Percentiles rank a stretch among this genome's conserved stretches.
These are phyloP conservation scores for Spodoptera litura DNA, from an alignment of 1,140 invertebrate species.

Conservation along the genomic window DNA sequence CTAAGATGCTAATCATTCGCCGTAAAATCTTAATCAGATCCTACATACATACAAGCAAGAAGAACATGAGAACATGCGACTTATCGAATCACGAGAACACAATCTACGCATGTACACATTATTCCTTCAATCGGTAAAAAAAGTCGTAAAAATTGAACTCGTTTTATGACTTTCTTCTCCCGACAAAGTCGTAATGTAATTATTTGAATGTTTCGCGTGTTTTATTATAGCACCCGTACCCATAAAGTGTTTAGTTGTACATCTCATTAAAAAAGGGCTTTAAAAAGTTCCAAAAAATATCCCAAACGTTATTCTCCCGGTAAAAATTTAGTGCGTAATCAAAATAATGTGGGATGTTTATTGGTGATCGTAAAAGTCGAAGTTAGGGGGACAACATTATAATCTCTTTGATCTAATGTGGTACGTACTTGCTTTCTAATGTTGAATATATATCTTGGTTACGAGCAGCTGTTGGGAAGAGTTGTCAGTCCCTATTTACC, in stretches of 20 bases:
- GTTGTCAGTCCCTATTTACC: too few relatives aligned
- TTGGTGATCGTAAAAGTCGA: neutral
- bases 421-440: constrained; percentile 13
- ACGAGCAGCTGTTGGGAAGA: too few relatives aligned
- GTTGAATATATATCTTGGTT: neutral
- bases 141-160: constrained; percentile 39
- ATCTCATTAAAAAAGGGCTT: constrained; percentile 37
- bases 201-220: constrained; percentile 46
- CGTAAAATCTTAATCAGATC: constrained; percentile 9
- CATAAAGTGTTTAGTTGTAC: constrained; percentile 42
- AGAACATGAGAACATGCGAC: neutral
- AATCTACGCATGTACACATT: constrained; percentile 24
- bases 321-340: constrained; percentile 30
- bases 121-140: constrained; percentile 27
- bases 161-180: constrained; percentile 8
- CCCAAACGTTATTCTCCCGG: constrained; percentile 1
- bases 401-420: constrained; percentile 10
- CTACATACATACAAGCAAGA: neutral
- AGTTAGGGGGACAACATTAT: neutral
- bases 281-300: constrained; percentile 10
- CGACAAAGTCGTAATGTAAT: constrained; percentile 43
- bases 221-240: constrained; percentile 34
- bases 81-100: constrained; percentile 6
- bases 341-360: constrained; percentile 31
- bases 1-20: neutral